A percentile compares a stretch with the other conserved stretches of the same genome.
Conservation (phyloP, 2,888 invertebrate genomes). For the Microplitis manilae region DNA sequence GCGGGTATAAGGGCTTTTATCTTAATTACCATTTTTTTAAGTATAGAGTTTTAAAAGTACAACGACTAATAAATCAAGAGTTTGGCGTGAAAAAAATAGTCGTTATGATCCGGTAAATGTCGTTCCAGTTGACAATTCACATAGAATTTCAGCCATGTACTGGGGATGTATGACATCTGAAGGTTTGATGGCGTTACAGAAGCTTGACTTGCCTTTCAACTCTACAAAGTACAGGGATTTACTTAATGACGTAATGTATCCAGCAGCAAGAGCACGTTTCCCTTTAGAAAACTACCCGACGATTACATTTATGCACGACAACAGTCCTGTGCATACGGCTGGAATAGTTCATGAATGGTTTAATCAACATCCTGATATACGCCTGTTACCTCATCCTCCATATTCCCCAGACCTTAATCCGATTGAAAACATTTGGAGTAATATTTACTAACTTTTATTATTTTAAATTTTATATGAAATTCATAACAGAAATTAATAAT, state of each 20-base stretch:
- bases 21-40: too few species aligned
- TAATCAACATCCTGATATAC: conserved; percentile 43
- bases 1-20: too few species aligned
- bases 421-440: conserved; percentile 53
- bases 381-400: conserved; percentile 45
- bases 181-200: too few species aligned
- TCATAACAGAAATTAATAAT: too few species aligned
- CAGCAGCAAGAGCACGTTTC: conserved; percentile 37
- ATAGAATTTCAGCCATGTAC: too few species aligned
- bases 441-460: not conserved
- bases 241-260: conserved; percentile 43
- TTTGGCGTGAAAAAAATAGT: too few species aligned
- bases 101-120: too few species aligned
- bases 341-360: conserved; percentile 45
- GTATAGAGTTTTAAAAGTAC: too few species aligned
- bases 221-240: conserved; percentile 37
- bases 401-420: conserved; percentile 52
- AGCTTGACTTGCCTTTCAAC: not conserved
- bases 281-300: conserved; percentile 31
- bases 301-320: conserved; percentile 47
- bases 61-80: too few species aligned
- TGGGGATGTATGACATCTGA: too few species aligned
- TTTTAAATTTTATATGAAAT: too few species aligned
- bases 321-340: conserved; percentile 47
- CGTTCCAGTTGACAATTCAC: too few species aligned